Evolutionary conservation across 2,797 vertebrate genomes (phyloP).

Genomic region (Notoglanidium macrostoma): DNA sequence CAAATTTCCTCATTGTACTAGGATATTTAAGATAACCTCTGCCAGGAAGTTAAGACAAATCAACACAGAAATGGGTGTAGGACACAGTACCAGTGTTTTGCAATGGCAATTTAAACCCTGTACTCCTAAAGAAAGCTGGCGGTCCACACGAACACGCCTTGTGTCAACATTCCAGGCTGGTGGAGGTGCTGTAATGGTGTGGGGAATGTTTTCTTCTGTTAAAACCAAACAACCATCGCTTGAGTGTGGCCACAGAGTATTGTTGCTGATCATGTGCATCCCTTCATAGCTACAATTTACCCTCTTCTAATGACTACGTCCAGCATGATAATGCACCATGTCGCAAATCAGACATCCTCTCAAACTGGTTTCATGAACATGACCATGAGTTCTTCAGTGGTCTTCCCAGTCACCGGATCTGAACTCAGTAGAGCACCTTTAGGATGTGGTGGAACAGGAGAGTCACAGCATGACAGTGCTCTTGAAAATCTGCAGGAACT

Average conservation of each 20-base stretch:
- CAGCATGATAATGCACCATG: too few relatives aligned
- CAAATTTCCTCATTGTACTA: background rate
- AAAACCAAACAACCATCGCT: too few relatives aligned
- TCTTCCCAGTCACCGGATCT: background rate
- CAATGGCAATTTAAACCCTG: background rate
- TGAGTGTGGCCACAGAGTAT: too few relatives aligned
- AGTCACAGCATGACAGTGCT: background rate
- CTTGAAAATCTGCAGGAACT: background rate
- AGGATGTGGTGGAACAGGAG: background rate
- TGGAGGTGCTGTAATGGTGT: too few relatives aligned
- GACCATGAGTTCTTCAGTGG: background rate
- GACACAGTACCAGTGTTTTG: background rate
- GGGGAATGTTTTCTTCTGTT: too few relatives aligned
- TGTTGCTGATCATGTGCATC: too few relatives aligned
- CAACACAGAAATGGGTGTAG: background rate
- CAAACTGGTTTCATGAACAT: background rate
- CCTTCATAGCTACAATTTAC: too few relatives aligned
- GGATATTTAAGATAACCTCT: background rate
- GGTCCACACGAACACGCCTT: background rate
- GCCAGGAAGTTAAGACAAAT: background rate
- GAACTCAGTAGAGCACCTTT: background rate
- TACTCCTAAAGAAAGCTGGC: background rate
- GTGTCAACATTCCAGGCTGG: too few relatives aligned
- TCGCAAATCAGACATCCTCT: background rate
- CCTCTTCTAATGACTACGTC: too few relatives aligned